Evolutionary conservation across 1,140 invertebrate genomes (phyloP), one percentile per base, ranked within the genome.

Genomic region (Drosophila jambulina): DNA sequence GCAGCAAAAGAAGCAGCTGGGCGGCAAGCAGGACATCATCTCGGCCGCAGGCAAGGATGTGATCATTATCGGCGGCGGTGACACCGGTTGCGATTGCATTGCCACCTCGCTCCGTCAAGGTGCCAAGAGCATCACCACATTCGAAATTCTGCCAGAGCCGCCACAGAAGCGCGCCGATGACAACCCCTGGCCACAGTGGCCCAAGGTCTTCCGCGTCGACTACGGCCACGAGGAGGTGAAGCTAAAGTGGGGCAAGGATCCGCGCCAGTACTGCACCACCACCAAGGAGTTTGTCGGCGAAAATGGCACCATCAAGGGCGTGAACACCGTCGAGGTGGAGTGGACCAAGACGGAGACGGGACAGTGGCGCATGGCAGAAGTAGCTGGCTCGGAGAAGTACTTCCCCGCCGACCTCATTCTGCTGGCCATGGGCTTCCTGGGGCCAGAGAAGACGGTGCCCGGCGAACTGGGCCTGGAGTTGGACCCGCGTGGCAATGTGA

Each of bases 81-180:
- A 99, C 93, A 99, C 99, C n/a, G 99, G 99, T 0, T 99, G 98
- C 93, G 99, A 99, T 95, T 99, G 99, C 91, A 99, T 99, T 93
- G 99, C 97, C 42, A 99, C 99, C 3, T 98, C 98, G 4, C 94
- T 99, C 15, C 95, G 99, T 86, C 98, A 99, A 94, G 98, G 98
- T 43, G 99, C 99, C n/a, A 98, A 97, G 85, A 96, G 96, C 42
- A 98, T 99, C 70, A 98, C 97, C 3, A 97, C 98, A 10, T 99
- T 99, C 94, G 99, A 99, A 94, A 99, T 99, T 86, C 93, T 99
- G 46, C 98, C 99, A 0, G 95, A 98, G 87, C 99, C 99, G 25
- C 97, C 98, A 43, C 93, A 94, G 15, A 94, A 94, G 27, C 94
- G 99, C 32, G 95, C 95, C 12, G 93, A 94, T 15, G 97, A 98